A percentile compares a stretch with the other conserved stretches of the same genome.
Conservation (phyloP, 2,888 invertebrate genomes). For the Drosophila tanythrix region DNA sequence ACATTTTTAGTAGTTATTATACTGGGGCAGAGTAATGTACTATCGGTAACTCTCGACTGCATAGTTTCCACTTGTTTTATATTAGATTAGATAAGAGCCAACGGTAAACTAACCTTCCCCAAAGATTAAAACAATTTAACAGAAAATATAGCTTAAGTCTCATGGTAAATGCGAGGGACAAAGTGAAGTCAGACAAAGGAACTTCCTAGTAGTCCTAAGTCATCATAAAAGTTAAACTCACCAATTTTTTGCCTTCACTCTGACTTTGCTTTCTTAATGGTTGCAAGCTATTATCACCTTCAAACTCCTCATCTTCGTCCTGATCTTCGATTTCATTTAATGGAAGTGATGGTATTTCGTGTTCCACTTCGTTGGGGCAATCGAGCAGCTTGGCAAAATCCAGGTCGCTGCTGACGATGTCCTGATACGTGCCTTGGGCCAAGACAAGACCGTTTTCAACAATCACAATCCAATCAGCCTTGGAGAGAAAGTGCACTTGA, state of each 20-base stretch:
- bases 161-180: background rate
- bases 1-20: background rate
- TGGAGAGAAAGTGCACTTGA: constrained; percentile 90
- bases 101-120: constrained; percentile 1
- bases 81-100: background rate
- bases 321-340: constrained; percentile 22
- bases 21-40: background rate
- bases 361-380: constrained; percentile 13
- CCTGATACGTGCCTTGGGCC: constrained; percentile 85
- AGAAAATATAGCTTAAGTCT: background rate
- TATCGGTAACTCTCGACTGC: background rate
- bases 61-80: background rate
- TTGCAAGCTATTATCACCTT: constrained; percentile 73
- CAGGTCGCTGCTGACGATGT: constrained; percentile 89
- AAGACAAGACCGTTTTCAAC: constrained; percentile 86
- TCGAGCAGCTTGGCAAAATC: constrained; percentile 91
- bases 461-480: constrained; percentile 87
- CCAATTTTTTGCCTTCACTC: constrained; percentile 67
- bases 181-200: background rate
- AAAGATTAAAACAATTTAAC: background rate
- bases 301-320: constrained; percentile 82
- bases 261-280: constrained; percentile 60
- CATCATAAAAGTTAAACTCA: constrained; percentile 44
- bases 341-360: constrained; percentile 43
- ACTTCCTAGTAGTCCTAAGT: background rate